A percentile compares a stretch with the other conserved stretches of the same genome.
Conservation (phyloP, 1,140 invertebrate genomes). For the Drosophila suzukii region DNA sequence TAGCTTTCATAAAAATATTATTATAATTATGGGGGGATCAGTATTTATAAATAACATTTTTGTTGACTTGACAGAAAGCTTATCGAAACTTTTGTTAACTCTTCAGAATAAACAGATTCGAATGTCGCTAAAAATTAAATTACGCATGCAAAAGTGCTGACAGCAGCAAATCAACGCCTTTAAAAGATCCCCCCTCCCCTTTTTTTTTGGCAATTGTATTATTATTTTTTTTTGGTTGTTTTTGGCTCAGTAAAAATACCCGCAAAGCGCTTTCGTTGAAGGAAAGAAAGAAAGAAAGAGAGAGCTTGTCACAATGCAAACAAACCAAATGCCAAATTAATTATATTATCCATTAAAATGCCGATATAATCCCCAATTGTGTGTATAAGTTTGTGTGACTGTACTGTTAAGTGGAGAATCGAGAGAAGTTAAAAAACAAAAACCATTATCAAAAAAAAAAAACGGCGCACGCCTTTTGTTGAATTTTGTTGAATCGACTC, state of each 20-base stretch:
- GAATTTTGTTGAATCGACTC: background rate
- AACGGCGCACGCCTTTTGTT: constrained; percentile 30
- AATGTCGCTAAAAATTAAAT: constrained; percentile 55
- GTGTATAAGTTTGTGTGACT: constrained; percentile 15
- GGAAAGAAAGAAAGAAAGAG: background rate
- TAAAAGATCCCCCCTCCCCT: background rate
- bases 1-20: too few species aligned
- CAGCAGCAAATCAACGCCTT: constrained; percentile 48
- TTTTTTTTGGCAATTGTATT: constrained; percentile 4
- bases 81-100: constrained; percentile 29
- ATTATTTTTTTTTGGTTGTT: background rate
- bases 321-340: constrained; percentile 43
- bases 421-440: constrained; percentile 7
- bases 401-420: constrained; percentile 23
- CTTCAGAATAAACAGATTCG: constrained; percentile 1
- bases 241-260: background rate
- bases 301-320: constrained; percentile 12
- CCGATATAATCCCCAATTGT: constrained; percentile 13
- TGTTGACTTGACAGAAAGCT: too few species aligned
- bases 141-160: constrained; percentile 65
- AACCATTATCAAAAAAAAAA: background rate
- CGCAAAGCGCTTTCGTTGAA: background rate
- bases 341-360: constrained; percentile 49
- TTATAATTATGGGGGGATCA: too few species aligned
- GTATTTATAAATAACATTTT: too few species aligned